Evolutionary conservation across 2,888 invertebrate genomes (phyloP), one percentile per base, ranked within the genome.

Genomic region (Eledona agricola): DNA sequence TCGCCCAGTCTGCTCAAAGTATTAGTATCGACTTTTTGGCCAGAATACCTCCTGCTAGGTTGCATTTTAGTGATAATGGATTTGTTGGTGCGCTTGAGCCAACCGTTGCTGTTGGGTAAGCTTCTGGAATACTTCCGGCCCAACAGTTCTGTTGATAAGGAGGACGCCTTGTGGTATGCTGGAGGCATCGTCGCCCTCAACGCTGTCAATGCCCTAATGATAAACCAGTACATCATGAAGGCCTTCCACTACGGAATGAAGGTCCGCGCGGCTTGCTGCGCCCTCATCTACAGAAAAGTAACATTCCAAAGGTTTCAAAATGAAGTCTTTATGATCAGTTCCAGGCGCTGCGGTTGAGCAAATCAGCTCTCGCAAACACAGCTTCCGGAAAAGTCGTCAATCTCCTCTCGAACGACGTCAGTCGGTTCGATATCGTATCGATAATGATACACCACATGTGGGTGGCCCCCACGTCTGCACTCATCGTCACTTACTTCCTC

Each of bases 321-420:
- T 26, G 5, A 9, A 26, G 20, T 19, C 4, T n/a, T 19, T 19
- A 4, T 5, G 20, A n/a, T n/a, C n/a, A n/a, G n/a, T 13, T 45
- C 5, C 73, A 92, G 90, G 80, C 88, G 0, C 77, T 92, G 5
- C 81, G 83, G 3, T 74, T 93, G 19, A 90, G 89, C 64, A 80
- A 86, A 60, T 82, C 83, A 0, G 85, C 89, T 0, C 75, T 90
- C 22, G 84, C 84, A 1, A 81, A 85, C 67, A 88, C 89, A 0
- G 85, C 94, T 0, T 88, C 90, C 0, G 96, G 96, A 0, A 93
- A 96, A 75, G 86, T 97, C 42, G 89, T 96, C 6, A 96, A 97
- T 78, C 79, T 97, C 2, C 81, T 97, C 42, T 94, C 96, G 2
- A 96, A 96, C 70, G 97, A 97, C 74, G 93, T 96, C 4, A 90